phyloP scores from a whole-genome alignment of 37 sponge, comb jelly and placozoan species.

The Hexactinellida sp. region DNA sequence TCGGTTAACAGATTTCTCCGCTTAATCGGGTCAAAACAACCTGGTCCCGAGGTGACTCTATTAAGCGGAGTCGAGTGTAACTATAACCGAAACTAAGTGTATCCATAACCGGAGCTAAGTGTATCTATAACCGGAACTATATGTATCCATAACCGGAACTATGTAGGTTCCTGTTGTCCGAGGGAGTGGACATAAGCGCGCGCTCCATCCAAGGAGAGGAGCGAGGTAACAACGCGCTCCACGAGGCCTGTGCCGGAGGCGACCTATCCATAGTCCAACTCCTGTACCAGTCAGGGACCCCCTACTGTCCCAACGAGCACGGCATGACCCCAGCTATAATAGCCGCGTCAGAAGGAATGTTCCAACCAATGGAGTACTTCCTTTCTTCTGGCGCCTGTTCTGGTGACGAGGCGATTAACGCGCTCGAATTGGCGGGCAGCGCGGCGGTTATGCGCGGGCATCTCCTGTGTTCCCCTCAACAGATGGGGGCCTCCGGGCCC shows the following conservation, averaged over 20 bases:
- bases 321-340: constrained; percentile 10
- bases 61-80: not conserved
- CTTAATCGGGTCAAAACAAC: no score
- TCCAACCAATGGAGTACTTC: not conserved
- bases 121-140: not conserved
- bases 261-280: not conserved
- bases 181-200: not conserved
- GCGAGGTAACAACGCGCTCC: not conserved
- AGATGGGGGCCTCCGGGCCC: not conserved
- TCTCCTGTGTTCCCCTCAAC: not conserved
- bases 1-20: no score
- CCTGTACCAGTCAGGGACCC: not conserved
- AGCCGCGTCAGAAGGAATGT: not conserved
- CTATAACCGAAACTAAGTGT: no score
- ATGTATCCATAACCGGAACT: not conserved
- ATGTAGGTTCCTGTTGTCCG: not conserved
- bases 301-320: not conserved
- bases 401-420: not conserved
- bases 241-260: constrained; percentile 9
- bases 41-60: no score
- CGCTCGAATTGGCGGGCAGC: not conserved
- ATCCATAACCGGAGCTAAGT: no score
- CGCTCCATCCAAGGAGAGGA: not conserved
- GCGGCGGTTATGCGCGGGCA: not conserved
- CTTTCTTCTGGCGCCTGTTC: not conserved